Conservation (phyloP, 1,140 invertebrate genomes). For the Oreohelix idahoensis region DNA sequence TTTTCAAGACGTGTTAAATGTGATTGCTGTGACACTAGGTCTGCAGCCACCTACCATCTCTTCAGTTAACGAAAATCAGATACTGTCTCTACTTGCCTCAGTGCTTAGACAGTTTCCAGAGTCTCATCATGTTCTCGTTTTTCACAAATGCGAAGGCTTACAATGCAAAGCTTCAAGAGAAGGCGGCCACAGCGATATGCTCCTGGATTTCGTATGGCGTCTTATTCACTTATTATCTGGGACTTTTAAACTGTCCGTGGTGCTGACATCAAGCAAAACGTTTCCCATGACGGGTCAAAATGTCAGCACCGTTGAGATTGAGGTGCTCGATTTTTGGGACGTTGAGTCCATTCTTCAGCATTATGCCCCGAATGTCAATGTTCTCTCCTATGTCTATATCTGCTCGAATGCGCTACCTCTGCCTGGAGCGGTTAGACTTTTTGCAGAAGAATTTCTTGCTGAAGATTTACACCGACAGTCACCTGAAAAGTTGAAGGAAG, state of each 20-base stretch:
- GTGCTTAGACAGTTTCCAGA: not conserved
- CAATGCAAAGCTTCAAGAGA: not conserved
- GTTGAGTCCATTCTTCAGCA: not conserved
- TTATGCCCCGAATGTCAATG: constrained; percentile 10
- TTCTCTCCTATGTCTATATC: not conserved
- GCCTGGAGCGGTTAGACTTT: constrained; percentile 11
- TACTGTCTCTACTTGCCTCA: not conserved
- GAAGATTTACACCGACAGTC: not conserved
- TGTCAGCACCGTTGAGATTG: constrained; percentile 2
- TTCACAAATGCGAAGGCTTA: constrained; percentile 19
- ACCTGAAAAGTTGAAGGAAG: not conserved
- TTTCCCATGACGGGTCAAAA: not conserved
- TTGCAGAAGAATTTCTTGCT: constrained; percentile 11
- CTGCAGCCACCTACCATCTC: not conserved
- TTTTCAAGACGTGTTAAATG: not conserved
- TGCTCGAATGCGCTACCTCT: not conserved
- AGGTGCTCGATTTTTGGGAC: not conserved
- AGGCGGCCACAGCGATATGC: not conserved
- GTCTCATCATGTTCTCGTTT: constrained; percentile 11
- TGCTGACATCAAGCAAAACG: not conserved
- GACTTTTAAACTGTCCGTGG: not conserved
- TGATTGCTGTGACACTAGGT: not conserved
- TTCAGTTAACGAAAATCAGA: not conserved
- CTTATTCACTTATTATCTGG: not conserved
- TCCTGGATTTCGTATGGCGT: not conserved